phyloP scores from a whole-genome alignment of 2,888 invertebrate genomes.

The Leistus spinibarbis region DNA sequence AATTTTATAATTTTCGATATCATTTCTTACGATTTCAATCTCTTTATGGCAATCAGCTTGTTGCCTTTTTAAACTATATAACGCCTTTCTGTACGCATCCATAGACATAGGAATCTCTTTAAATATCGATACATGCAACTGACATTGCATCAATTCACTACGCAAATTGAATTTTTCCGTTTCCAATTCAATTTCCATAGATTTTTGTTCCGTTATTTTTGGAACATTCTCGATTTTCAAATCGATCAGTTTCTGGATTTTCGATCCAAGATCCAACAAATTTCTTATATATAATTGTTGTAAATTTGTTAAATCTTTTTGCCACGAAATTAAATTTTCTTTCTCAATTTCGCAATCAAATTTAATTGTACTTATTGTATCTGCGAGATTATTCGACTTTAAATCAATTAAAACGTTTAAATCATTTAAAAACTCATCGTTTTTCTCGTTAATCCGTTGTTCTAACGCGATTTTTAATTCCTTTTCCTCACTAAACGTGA shows the following conservation, averaged over 20 bases:
- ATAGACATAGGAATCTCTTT: slow-evolving; percentile 55
- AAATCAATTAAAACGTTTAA: slow-evolving; percentile 41
- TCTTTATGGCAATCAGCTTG: slow-evolving; percentile 51
- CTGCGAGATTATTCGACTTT: slow-evolving; percentile 47
- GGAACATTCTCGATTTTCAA: slow-evolving; percentile 51
- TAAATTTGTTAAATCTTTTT: slow-evolving; percentile 52
- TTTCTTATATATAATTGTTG: slow-evolving; percentile 52
- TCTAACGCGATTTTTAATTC: slow-evolving; percentile 49
- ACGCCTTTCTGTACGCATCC: slow-evolving; percentile 55
- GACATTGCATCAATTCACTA: slow-evolving; percentile 49
- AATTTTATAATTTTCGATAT: slow-evolving; percentile 55
- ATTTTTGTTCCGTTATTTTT: slow-evolving; percentile 50
- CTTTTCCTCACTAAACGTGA: slow-evolving; percentile 52
- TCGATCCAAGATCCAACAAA: slow-evolving; percentile 48
- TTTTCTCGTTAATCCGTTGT: slow-evolving; percentile 48
- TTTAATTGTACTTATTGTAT: slow-evolving; percentile 47
- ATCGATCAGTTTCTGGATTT: slow-evolving; percentile 52
- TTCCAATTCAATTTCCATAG: slow-evolving; percentile 51
- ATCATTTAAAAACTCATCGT: slow-evolving; percentile 47
- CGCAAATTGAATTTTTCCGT: slow-evolving; percentile 53
- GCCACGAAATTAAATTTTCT: slow-evolving; percentile 49
- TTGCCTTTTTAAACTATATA: slow-evolving; percentile 53
- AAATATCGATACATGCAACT: slow-evolving; percentile 53
- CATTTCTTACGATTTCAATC: slow-evolving; percentile 52
- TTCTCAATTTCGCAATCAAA: slow-evolving; percentile 45